Conservation (phyloP, 1,140 invertebrate genomes). For the Vanessa atalanta region DNA sequence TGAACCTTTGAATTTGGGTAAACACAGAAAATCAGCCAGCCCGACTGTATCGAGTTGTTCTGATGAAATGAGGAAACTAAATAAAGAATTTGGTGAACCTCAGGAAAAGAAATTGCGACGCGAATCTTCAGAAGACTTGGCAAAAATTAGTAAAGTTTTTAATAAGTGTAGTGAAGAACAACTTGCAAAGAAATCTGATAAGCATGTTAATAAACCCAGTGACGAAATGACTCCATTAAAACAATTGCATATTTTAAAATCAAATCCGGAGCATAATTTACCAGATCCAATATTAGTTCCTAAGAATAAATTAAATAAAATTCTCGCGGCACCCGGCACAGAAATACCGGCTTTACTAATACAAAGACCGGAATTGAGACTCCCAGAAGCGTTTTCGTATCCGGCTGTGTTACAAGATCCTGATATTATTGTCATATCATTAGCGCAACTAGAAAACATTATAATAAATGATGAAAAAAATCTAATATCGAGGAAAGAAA, state of each 20-base stretch:
- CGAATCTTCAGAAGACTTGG: constrained; percentile 72
- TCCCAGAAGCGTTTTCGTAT: constrained; percentile 86
- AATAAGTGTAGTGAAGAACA: constrained; percentile 66
- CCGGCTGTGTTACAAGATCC: constrained; percentile 88
- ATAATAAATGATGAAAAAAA: constrained; percentile 79
- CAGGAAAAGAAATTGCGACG: constrained; percentile 81
- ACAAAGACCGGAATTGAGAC: constrained; percentile 85
- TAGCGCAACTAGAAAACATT: constrained; percentile 88
- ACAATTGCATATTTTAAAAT: constrained; percentile 87
- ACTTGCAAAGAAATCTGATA: constrained; percentile 52
- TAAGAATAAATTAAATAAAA: constrained; percentile 85
- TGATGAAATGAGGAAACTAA: constrained; percentile 80
- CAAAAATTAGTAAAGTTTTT: constrained; percentile 72
- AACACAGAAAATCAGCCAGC: constrained; percentile 83
- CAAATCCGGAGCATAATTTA: constrained; percentile 85
- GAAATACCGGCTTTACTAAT: constrained; percentile 89
- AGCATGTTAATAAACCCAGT: constrained; percentile 59
- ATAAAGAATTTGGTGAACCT: constrained; percentile 80
- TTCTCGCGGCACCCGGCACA: constrained; percentile 86
- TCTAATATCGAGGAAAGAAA: constrained; percentile 35
- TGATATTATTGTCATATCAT: constrained; percentile 88
- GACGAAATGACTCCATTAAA: constrained; percentile 84
- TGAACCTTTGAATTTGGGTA: constrained; percentile 85
- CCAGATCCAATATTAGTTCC: constrained; percentile 91
- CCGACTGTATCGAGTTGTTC: constrained; percentile 83